phyloP scores from a whole-genome alignment of 2,888 invertebrate species.

The Mythimna ferrago region DNA sequence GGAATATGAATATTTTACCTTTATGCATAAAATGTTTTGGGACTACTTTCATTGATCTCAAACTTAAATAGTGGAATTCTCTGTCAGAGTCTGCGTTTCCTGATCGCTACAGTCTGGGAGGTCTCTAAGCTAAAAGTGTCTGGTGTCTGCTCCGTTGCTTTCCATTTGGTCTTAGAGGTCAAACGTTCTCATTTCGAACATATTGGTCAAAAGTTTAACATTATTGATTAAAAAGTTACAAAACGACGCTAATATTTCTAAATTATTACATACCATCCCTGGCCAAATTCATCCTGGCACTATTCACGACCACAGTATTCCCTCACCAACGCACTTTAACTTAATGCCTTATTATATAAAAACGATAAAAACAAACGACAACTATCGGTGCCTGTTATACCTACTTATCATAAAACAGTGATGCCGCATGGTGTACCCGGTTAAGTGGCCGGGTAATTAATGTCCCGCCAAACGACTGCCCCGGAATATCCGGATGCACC shows the following conservation, averaged over 20 bases:
- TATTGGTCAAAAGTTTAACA: not conserved
- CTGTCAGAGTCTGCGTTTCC: not conserved
- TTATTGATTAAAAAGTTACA: not conserved
- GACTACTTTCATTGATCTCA: not conserved
- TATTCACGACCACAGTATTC: not conserved
- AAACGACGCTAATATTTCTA: too few relatives aligned
- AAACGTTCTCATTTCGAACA: not conserved
- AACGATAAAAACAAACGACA: conserved; percentile 57
- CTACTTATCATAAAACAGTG: conserved; percentile 66
- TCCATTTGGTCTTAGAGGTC: too few relatives aligned
- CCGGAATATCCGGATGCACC: conserved; percentile 74
- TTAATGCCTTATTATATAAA: conserved; percentile 45
- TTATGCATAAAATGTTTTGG: not conserved
- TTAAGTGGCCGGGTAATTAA: conserved; percentile 82
- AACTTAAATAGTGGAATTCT: not conserved
- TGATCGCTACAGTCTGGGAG: not conserved
- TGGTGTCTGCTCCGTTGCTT: not conserved
- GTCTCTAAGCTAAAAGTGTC: not conserved
- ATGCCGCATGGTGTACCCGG: conserved; percentile 70
- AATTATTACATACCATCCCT: not conserved
- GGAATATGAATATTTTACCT: not conserved
- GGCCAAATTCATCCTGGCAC: not conserved
- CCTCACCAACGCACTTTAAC: conserved; percentile 25
- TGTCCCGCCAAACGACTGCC: conserved; percentile 78
- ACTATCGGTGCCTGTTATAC: conserved; percentile 51